Evolutionary conservation across 2,888 invertebrate species (phyloP).

Genomic region (Tridacna crocea): DNA sequence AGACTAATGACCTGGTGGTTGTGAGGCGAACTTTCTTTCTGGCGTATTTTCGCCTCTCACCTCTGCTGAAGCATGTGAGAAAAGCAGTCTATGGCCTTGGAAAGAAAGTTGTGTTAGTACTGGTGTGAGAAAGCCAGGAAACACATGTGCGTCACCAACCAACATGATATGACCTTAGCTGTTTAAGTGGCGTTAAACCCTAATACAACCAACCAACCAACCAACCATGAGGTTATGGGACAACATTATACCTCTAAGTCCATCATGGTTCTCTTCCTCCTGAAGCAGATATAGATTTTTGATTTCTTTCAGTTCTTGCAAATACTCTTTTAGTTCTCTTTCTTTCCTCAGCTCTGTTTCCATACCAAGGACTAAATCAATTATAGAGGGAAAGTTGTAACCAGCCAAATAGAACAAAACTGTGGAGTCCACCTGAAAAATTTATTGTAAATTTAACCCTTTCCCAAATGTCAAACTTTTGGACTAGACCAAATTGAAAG

Average conservation of each 20-base stretch:
- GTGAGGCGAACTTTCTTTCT: no score
- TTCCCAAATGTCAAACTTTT: neutral
- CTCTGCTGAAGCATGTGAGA: no score
- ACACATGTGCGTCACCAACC: no score
- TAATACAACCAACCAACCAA: no score
- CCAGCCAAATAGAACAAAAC: constrained; percentile 62
- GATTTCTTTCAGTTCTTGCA: constrained; percentile 39
- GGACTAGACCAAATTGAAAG: no score
- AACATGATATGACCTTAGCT: no score
- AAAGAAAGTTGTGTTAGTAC: no score
- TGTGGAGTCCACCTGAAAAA: constrained; percentile 56
- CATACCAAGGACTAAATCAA: constrained; percentile 50
- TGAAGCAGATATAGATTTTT: constrained; percentile 29
- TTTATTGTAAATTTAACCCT: neutral
- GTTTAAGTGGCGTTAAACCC: no score
- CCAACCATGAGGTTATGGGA: neutral
- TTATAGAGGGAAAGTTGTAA: constrained; percentile 52
- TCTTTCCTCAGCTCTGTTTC: constrained; percentile 34
- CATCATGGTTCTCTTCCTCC: neutral
- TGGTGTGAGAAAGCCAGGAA: no score
- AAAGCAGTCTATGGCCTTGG: no score
- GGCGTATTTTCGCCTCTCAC: no score
- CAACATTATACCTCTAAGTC: neutral
- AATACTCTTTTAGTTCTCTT: constrained; percentile 34
- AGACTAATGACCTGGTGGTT: no score